Conservation (phyloP, 2,888 invertebrate genomes). For the Caenorhabditis virilis region DNA sequence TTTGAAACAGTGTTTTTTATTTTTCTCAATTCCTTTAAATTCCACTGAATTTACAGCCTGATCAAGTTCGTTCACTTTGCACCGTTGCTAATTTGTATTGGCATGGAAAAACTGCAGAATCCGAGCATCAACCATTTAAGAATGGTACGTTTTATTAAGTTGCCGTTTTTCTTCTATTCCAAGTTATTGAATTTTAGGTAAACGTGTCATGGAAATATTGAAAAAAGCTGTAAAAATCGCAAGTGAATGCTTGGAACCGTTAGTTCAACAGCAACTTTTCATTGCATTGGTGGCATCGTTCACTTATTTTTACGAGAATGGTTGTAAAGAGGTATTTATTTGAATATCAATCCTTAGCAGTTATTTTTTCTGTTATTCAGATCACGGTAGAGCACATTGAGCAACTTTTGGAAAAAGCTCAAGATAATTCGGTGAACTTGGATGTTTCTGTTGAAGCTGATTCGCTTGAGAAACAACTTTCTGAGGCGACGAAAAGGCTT, state of each 20-base stretch:
- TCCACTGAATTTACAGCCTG: slow-evolving; percentile 70
- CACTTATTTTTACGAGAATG: slow-evolving; percentile 88
- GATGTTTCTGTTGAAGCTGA: slow-evolving; percentile 94
- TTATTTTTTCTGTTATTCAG: slow-evolving; percentile 71
- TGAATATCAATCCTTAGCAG: not conserved
- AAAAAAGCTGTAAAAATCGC: slow-evolving; percentile 86
- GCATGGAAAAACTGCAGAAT: slow-evolving; percentile 72
- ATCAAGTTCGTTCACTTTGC: slow-evolving; percentile 82
- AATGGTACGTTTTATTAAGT: slow-evolving; percentile 72
- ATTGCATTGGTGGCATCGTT: slow-evolving; percentile 92
- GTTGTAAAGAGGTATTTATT: slow-evolving; percentile 76
- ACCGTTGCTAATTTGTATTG: slow-evolving; percentile 87
- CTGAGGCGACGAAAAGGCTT: slow-evolving; percentile 66
- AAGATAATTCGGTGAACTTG: slow-evolving; percentile 88
- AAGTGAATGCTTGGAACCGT: slow-evolving; percentile 94
- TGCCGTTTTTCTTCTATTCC: not conserved
- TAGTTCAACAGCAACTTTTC: slow-evolving; percentile 92
- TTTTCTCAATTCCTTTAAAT: slow-evolving; percentile 3
- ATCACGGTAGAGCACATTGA: slow-evolving; percentile 76
- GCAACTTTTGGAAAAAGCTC: slow-evolving; percentile 85
- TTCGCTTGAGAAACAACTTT: slow-evolving; percentile 92
- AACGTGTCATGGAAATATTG: slow-evolving; percentile 88
- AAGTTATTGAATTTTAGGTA: slow-evolving; percentile 72
- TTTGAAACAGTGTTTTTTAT: not conserved
- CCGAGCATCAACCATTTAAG: slow-evolving; percentile 73